These are phyloP conservation scores for Cheilinus undulatus DNA, from an alignment of 2,113 vertebrate genomes.

Conservation along the genomic window DNA sequence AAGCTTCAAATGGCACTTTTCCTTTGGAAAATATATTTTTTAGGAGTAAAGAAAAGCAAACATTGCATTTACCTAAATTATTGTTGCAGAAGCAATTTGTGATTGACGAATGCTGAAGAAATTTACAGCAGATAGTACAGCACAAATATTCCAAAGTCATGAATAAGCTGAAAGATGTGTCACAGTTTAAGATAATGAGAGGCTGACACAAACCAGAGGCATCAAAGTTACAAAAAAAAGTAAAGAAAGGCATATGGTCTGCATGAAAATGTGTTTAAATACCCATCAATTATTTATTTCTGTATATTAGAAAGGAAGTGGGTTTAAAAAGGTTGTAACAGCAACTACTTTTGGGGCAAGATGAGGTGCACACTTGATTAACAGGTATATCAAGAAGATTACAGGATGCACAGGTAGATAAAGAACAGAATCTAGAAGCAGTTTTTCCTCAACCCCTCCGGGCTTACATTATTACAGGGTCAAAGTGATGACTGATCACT, in stretches of 20 bases:
- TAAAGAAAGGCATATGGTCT: constrained; percentile 34
- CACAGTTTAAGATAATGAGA: neutral
- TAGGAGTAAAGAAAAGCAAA: constrained; percentile 6
- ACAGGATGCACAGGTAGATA: constrained; percentile 11
- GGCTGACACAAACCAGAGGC: constrained; percentile 49
- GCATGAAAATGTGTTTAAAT: constrained; percentile 30
- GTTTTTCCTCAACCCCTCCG: constrained; percentile 7
- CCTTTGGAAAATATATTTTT: constrained; percentile 38
- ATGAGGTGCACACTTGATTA: constrained; percentile 36
- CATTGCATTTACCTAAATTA: constrained; percentile 10
- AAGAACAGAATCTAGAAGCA: constrained; percentile 16
- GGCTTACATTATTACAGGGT: constrained; percentile 30
- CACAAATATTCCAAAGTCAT: neutral
- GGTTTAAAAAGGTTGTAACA: constrained; percentile 48
- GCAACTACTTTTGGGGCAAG: constrained; percentile 33
- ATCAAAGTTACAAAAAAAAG: constrained; percentile 18
- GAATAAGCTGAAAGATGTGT: neutral
- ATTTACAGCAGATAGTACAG: constrained; percentile 19
- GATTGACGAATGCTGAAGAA: neutral
- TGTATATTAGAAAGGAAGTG: constrained; percentile 9
- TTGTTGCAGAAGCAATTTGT: constrained; percentile 4
- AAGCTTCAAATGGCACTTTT: constrained; percentile 60
- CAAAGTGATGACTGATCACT: constrained; percentile 33
- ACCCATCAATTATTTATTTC: constrained; percentile 13
- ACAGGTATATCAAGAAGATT: constrained; percentile 13